phyloP scores from a whole-genome alignment of 2,888 invertebrate genomes.

The Hoplodrina blanda region DNA sequence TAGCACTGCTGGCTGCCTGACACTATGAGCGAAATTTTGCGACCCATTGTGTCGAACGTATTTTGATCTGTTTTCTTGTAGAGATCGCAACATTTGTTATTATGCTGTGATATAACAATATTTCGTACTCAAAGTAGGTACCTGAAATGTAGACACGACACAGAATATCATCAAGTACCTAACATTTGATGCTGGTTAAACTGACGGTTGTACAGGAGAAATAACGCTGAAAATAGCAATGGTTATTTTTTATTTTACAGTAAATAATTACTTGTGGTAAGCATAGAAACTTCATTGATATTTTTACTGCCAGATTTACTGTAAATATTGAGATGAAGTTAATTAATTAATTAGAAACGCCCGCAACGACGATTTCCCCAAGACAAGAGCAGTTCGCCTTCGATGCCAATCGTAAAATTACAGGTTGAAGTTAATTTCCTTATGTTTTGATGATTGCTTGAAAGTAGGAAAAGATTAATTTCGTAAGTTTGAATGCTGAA shows the following conservation, averaged over 20 bases:
- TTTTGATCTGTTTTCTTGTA: conserved; percentile 53
- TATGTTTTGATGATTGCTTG: conserved; percentile 48
- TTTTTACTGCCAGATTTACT: neutral
- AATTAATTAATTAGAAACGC: conserved; percentile 38
- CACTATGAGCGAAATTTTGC: conserved; percentile 57
- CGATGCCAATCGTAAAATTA: conserved; percentile 59
- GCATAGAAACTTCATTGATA: neutral
- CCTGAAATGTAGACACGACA: neutral
- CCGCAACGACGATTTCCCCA: conserved; percentile 29
- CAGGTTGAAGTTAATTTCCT: conserved; percentile 55
- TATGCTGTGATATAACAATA: conserved; percentile 30
- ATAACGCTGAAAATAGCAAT: neutral
- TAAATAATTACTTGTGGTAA: too few relatives aligned
- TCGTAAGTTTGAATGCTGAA: conserved; percentile 23
- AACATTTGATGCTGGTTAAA: too few relatives aligned
- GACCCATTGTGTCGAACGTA: conserved; percentile 46
- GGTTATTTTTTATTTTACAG: too few relatives aligned
- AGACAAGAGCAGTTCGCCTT: conserved; percentile 47
- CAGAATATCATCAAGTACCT: neutral
- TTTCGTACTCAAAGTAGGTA: neutral
- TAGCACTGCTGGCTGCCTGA: conserved; percentile 46
- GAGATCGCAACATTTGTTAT: conserved; percentile 34
- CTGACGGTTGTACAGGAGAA: neutral
- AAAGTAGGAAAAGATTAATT: conserved; percentile 32
- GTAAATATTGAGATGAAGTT: conserved; percentile 18